A percentile compares a stretch with the other conserved stretches of the same genome.
Conservation (phyloP, 2,888 invertebrate species). For the Amphipoea lucens region DNA sequence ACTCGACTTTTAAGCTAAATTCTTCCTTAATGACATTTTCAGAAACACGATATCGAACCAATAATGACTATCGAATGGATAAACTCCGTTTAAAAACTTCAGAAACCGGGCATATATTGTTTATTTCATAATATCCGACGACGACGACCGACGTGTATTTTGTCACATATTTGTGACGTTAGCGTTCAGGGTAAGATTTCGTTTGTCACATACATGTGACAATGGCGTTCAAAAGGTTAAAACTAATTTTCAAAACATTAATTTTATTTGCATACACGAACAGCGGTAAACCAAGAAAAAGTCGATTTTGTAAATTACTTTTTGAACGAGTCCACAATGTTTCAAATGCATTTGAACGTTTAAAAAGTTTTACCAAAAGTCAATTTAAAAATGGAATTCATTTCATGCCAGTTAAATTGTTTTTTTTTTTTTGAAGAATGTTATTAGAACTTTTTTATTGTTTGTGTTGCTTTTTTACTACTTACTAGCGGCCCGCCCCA, state of each 20-base stretch:
- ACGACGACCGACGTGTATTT: too few species aligned
- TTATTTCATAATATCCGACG: too few species aligned
- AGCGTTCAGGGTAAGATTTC: too few species aligned
- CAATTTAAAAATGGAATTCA: slow-evolving; percentile 15
- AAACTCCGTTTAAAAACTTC: too few species aligned
- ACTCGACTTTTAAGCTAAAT: too few species aligned
- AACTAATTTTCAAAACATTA: background rate
- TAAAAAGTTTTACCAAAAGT: slow-evolving; percentile 19
- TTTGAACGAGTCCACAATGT: background rate
- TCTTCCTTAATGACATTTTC: too few species aligned
- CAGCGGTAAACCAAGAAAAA: background rate
- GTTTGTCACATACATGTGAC: too few species aligned
- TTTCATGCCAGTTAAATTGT: slow-evolving; percentile 4
- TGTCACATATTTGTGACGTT: too few species aligned
- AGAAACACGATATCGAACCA: too few species aligned
- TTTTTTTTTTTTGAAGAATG: background rate
- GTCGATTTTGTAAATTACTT: slow-evolving; percentile 1
- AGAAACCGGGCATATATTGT: too few species aligned
- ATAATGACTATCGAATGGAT: too few species aligned
- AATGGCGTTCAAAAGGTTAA: too few species aligned
- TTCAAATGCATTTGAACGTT: slow-evolving; percentile 4
- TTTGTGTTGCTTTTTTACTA: background rate
- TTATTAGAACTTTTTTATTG: background rate
- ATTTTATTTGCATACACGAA: background rate
- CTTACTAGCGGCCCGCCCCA: background rate